Percentiles rank a stretch among this genome's conserved stretches.
These are phyloP conservation scores for Aleiodes alternator DNA, from an alignment of 2,888 invertebrate genomes.

Conservation along the genomic window DNA sequence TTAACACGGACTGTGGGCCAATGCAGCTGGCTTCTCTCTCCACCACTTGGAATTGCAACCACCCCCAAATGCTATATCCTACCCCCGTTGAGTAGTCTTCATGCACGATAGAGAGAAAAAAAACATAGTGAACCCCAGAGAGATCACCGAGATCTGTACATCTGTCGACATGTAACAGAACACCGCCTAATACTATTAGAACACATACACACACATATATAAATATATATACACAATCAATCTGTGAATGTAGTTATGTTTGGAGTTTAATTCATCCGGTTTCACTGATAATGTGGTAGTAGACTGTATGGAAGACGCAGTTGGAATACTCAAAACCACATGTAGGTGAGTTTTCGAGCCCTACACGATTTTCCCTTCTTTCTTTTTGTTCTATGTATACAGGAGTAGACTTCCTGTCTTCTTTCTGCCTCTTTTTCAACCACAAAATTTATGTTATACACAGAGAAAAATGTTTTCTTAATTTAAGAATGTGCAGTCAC, in stretches of 20 bases:
- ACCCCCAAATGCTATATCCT: conserved; percentile 39
- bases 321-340: conserved; percentile 35
- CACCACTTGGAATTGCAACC: conserved; percentile 39
- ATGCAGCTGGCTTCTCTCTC: conserved; percentile 57
- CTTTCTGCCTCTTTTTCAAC: background rate
- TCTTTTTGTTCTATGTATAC: background rate
- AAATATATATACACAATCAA: conserved; percentile 56
- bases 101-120: conserved; percentile 52
- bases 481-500: no score
- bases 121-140: conserved; percentile 51
- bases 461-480: no score
- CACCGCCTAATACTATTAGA: conserved; percentile 75
- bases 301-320: background rate
- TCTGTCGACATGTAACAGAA: conserved; percentile 75
- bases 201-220: conserved; percentile 64
- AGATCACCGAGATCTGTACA: conserved; percentile 65
- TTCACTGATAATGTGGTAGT: conserved; percentile 12
- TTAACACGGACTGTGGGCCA: conserved; percentile 51
- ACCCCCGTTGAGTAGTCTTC: conserved; percentile 47
- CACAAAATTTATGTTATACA: no score
- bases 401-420: background rate
- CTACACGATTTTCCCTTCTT: background rate
- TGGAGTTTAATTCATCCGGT: conserved; percentile 23
- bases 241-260: conserved; percentile 7
- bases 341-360: background rate